phyloP scores from a whole-genome alignment of 1,140 invertebrate species.

The Chrysomallon squamiferum region DNA sequence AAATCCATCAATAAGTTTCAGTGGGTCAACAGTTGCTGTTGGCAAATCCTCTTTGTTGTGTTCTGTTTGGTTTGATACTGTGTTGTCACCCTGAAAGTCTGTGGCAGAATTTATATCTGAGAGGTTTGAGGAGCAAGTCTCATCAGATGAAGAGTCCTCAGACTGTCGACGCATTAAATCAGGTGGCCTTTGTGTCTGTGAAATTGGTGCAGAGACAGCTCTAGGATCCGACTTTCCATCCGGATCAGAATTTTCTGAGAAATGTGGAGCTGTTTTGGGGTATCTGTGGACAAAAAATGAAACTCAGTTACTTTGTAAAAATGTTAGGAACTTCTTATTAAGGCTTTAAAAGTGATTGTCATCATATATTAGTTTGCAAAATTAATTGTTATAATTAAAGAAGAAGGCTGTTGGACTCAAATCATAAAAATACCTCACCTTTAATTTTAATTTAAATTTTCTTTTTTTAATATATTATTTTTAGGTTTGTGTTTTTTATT shows the following conservation, averaged over 20 bases:
- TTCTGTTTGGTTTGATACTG: slow-evolving; percentile 14
- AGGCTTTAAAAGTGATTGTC: no score
- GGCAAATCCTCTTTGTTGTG: slow-evolving; percentile 32
- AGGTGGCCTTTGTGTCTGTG: neutral
- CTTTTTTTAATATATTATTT: no score
- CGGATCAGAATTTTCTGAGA: slow-evolving; percentile 38
- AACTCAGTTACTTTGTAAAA: no score
- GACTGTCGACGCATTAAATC: slow-evolving; percentile 31
- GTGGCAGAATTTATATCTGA: slow-evolving; percentile 50
- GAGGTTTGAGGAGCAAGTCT: slow-evolving; percentile 34
- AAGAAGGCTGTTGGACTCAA: no score
- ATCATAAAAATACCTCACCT: no score
- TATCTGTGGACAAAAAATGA: slow-evolving; percentile 34
- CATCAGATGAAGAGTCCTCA: slow-evolving; percentile 45
- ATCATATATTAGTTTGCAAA: no score
- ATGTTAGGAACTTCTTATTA: no score
- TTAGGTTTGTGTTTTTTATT: no score
- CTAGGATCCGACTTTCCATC: slow-evolving; percentile 18
- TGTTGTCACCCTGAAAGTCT: slow-evolving; percentile 31
- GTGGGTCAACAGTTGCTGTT: slow-evolving; percentile 43
- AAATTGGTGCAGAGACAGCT: slow-evolving; percentile 44
- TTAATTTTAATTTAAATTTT: no score
- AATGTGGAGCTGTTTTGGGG: slow-evolving; percentile 50
- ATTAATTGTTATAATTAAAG: no score
- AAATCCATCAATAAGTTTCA: slow-evolving; percentile 33